phyloP scores from a whole-genome alignment of 2,113 vertebrate genomes.

The Erythrocercus mccallii region DNA sequence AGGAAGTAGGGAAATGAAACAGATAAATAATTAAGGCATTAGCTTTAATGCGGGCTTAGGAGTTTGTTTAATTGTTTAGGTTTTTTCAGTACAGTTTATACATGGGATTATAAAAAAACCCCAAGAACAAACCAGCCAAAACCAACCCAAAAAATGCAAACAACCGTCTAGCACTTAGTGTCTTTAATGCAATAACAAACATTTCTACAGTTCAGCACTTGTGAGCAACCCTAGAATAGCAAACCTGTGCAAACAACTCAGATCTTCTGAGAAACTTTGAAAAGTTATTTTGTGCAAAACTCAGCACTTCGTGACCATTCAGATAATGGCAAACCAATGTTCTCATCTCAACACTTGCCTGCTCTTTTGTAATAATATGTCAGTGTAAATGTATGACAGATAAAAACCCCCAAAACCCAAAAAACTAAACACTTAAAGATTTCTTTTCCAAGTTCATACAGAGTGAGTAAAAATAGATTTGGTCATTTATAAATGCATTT shows the following conservation, averaged over 20 bases:
- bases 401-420: background rate
- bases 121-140: background rate
- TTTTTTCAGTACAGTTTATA: background rate
- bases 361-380: background rate
- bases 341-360: conserved; percentile 17
- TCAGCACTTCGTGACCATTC: conserved; percentile 4
- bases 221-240: conserved; percentile 12
- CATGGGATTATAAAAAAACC: background rate
- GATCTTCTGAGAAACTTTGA: conserved; percentile 28
- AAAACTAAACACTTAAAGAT: background rate
- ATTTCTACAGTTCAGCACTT: conserved; percentile 19
- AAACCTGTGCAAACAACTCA: conserved; percentile 47
- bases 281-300: background rate
- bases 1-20: background rate
- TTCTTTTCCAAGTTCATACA: background rate
- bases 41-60: background rate
- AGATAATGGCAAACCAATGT: background rate
- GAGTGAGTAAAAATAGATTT: background rate
- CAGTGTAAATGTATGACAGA: background rate
- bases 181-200: background rate
- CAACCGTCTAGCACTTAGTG: background rate
- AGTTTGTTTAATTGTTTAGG: background rate
- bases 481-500: background rate
- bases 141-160: background rate
- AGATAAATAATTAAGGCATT: background rate